Base-by-base conservation (phyloP, 2,113 vertebrate genomes). In the Mastomys natalensis region DNA sequence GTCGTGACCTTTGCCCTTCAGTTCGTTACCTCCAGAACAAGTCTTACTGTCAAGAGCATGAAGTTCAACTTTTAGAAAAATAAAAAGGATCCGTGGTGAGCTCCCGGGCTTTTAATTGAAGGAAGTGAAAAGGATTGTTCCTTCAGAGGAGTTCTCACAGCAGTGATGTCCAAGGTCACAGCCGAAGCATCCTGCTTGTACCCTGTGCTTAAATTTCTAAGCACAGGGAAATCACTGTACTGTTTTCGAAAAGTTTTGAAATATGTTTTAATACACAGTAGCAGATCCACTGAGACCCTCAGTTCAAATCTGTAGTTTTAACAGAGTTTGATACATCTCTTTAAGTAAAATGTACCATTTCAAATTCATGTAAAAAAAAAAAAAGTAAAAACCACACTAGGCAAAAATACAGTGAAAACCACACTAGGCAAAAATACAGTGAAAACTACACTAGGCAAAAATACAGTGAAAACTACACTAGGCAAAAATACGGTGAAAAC, bases 11-110 rank as follows among this genome's bases (percentile, higher is more conserved):
- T 55, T 13, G 78, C 37, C 64, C 45, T 88, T 82, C 37, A 89
- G 53, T 90, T 80, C 87, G 97, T 90, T 70, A 90, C 45, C 80
- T 84, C 90, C 19, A 21, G 31, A 73, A 68, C 85, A 80, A 16
- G 70, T 81, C 58, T 84, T 58, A 60, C 48, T 21, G 5, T 34
- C 68, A 58, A 89, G 94, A 89, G 88, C 64, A 51, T 34, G 34
- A 29, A 76, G 86, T 92, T 90, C 64, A 85, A 77, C 74, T 45
- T 80, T 88, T 76, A 92, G 88, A 89, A 43, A 90, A 80, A 66
- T 48, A 78, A 58, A 91, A 74, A 81, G 66, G 73, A 86, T 55
- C 88, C 93, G n/a, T 3, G 37, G 37, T 21, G 13, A 31, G 53
- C 9, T 11, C 81, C 58, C 66, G 29, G 70, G 66, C 86, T 51